phyloP scores from a whole-genome alignment of 2,888 invertebrate species.

The Apeira syringaria region DNA sequence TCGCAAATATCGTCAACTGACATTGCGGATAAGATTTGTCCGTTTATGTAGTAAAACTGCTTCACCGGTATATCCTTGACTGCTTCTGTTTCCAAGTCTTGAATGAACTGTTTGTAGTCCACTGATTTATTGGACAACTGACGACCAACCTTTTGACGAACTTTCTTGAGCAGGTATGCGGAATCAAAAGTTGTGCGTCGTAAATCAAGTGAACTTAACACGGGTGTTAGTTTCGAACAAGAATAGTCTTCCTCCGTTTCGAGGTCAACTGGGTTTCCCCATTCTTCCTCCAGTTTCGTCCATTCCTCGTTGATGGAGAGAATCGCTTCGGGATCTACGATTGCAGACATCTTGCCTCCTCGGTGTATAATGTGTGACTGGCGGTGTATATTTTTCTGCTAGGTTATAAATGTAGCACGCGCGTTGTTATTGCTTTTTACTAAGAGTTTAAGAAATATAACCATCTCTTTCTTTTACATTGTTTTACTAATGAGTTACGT shows the following conservation, averaged over 20 bases:
- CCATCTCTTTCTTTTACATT: slow-evolving; percentile 18
- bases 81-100: slow-evolving; percentile 45
- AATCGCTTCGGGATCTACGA: slow-evolving; percentile 60
- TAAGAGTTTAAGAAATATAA: background rate
- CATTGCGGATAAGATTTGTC: slow-evolving; percentile 61
- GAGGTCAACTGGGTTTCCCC: slow-evolving; percentile 67
- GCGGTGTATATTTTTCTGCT: background rate
- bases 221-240: slow-evolving; percentile 40
- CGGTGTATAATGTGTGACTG: slow-evolving; percentile 16
- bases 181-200: slow-evolving; percentile 67
- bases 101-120: slow-evolving; percentile 60
- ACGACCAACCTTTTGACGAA: slow-evolving; percentile 51
- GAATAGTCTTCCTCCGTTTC: slow-evolving; percentile 60
- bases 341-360: slow-evolving; percentile 13
- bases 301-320: slow-evolving; percentile 67
- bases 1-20: slow-evolving; percentile 69
- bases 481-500: slow-evolving; percentile 10
- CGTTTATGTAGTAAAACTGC: slow-evolving; percentile 57
- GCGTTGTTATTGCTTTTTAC: slow-evolving; percentile 11
- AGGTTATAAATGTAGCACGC: slow-evolving; percentile 21
- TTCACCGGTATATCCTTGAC: slow-evolving; percentile 38
- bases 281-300: slow-evolving; percentile 64
- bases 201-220: slow-evolving; percentile 60
- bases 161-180: slow-evolving; percentile 61
- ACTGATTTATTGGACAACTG: slow-evolving; percentile 50